Evolutionary conservation across 1,140 invertebrate species (phyloP).

Genomic region (Drosophila seguyi): DNA sequence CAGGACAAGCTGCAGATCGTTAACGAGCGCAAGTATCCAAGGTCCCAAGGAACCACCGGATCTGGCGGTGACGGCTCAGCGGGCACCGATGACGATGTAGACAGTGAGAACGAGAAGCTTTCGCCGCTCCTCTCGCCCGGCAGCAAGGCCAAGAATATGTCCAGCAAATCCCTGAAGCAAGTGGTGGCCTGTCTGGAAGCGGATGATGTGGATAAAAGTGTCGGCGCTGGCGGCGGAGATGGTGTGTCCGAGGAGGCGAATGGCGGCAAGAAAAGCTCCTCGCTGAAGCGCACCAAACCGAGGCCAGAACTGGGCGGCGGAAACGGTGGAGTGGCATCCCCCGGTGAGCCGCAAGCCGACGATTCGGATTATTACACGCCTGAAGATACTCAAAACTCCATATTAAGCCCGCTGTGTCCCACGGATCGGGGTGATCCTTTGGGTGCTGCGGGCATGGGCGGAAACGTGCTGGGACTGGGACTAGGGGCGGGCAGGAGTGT

Average conservation of each 20-base stretch:
- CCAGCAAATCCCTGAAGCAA: conserved; percentile 64
- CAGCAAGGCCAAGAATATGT: conserved; percentile 69
- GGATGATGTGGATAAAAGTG: conserved; percentile 38
- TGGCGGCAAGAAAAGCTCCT: conserved; percentile 37
- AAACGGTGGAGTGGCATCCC: conserved; percentile 1
- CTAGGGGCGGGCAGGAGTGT: conserved; percentile 13
- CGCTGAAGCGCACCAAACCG: conserved; percentile 44
- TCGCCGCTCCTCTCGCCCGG: conserved; percentile 90
- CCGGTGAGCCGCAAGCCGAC: conserved; percentile 84
- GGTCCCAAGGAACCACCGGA: conserved; percentile 15
- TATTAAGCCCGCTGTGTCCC: conserved; percentile 86
- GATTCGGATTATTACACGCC: conserved; percentile 91
- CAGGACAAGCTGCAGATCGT: conserved; percentile 78
- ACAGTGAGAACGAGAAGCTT: conserved; percentile 92
- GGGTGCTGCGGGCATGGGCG: conserved; percentile 25
- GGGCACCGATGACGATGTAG: conserved; percentile 87
- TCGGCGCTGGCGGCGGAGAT: not conserved
- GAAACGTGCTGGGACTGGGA: conserved; percentile 3
- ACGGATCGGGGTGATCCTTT: conserved; percentile 69
- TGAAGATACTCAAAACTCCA: conserved; percentile 88
- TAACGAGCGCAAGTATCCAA: conserved; percentile 70
- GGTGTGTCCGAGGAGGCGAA: conserved; percentile 25
- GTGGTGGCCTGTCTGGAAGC: conserved; percentile 53
- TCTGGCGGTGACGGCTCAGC: conserved; percentile 41
- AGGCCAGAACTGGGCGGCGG: conserved; percentile 35